phyloP scores from a whole-genome alignment of 2,888 invertebrate species.

The Craniophora ligustri region DNA sequence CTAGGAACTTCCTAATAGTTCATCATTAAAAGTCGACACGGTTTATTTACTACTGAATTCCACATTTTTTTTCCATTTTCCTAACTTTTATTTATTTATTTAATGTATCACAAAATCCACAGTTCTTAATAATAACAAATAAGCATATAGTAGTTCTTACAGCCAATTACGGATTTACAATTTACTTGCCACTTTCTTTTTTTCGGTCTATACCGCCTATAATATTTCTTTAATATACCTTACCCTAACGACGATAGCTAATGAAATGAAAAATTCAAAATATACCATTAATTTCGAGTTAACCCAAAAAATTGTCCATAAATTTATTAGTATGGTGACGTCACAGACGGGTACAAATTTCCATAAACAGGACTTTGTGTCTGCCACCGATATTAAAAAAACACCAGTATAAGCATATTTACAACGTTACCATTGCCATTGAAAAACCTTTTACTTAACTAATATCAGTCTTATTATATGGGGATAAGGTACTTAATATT shows the following conservation, averaged over 20 bases:
- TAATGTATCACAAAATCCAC: no score
- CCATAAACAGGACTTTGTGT: constrained; percentile 73
- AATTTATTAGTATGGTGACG: constrained; percentile 76
- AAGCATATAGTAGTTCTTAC: no score
- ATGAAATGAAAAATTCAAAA: constrained; percentile 43
- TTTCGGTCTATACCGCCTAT: neutral
- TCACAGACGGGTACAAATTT: constrained; percentile 71
- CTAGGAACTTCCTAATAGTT: no score
- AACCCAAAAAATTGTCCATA: constrained; percentile 69
- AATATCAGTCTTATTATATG: constrained; percentile 22
- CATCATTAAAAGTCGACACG: no score
- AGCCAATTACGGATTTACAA: no score
- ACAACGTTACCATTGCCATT: constrained; percentile 40
- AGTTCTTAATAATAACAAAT: no score
- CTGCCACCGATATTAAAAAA: constrained; percentile 74
- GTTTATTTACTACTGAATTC: no score
- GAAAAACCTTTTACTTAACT: neutral
- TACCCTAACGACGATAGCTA: constrained; percentile 14
- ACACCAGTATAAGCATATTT: constrained; percentile 65
- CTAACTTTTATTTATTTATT: no score
- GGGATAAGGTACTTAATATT: constrained; percentile 41
- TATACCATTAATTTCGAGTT: constrained; percentile 60
- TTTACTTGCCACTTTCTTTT: neutral
- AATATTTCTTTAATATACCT: constrained; percentile 14
- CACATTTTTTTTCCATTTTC: no score